phyloP scores from a whole-genome alignment of 2,888 invertebrate species.

The Ommatoiulus sabulosus region DNA sequence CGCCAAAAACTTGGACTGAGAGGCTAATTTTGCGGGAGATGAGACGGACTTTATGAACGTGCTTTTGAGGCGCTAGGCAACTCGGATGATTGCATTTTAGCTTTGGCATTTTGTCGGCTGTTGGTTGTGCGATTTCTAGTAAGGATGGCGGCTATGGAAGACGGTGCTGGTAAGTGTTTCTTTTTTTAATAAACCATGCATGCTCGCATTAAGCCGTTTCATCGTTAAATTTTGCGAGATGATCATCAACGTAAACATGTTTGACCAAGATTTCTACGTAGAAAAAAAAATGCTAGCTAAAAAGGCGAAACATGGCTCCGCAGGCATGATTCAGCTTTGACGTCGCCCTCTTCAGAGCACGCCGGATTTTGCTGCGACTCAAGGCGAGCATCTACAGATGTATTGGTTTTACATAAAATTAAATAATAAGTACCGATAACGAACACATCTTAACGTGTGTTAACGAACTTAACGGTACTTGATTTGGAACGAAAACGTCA shows the following conservation, averaged over 20 bases:
- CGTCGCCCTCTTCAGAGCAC: neutral
- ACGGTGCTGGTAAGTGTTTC: neutral
- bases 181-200: neutral
- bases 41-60: neutral
- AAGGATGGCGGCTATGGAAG: conserved; percentile 17
- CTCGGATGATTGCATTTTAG: neutral
- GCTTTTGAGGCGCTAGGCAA: neutral
- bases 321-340: neutral
- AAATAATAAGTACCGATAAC: too few relatives aligned
- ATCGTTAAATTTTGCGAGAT: neutral
- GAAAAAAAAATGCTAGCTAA: neutral
- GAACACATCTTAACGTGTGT: too few relatives aligned
- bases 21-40: neutral
- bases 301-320: neutral
- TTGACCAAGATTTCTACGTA: neutral
- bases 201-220: neutral
- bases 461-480: too few relatives aligned
- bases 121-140: neutral
- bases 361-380: neutral
- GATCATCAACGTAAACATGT: neutral
- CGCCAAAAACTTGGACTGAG: neutral
- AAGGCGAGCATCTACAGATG: neutral
- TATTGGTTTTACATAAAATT: neutral
- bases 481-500: too few relatives aligned
- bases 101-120: neutral